Evolutionary conservation across 2,113 vertebrate genomes (phyloP).

Genomic region (Muntiacus reevesi): DNA sequence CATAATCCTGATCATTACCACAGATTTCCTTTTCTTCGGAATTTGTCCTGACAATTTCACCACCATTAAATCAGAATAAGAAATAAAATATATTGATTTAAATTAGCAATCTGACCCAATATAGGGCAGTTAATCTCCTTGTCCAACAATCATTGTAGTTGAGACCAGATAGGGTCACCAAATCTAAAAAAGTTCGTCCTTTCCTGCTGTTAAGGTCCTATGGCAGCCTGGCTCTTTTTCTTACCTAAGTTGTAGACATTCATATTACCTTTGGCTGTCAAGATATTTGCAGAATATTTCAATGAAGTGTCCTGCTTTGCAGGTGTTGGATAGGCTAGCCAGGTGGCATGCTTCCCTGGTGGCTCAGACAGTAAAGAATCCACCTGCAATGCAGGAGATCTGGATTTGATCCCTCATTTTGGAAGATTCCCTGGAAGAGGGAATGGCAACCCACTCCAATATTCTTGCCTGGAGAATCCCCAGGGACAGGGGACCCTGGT

Average conservation of each 20-base stretch:
- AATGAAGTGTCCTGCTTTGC: background rate
- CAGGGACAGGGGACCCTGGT: too few species aligned
- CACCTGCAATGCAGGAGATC: background rate
- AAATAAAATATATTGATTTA: background rate
- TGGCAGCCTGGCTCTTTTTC: background rate
- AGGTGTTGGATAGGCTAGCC: accelerated
- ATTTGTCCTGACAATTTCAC: background rate
- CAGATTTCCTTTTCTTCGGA: background rate
- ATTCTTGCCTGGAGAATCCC: too few species aligned
- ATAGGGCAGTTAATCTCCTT: background rate
- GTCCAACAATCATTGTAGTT: background rate
- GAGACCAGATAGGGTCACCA: background rate
- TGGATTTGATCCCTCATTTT: accelerated
- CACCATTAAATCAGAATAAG: background rate
- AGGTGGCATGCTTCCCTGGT: background rate
- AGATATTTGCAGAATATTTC: background rate
- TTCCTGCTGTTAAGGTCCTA: background rate
- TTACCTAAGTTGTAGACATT: background rate
- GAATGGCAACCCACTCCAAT: background rate
- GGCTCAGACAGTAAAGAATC: background rate
- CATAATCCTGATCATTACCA: background rate
- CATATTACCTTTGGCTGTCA: background rate
- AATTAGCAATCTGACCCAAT: background rate
- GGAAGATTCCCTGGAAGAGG: background rate
- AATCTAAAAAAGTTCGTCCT: background rate